Percentiles rank a stretch among this genome's conserved stretches.
phyloP scores from a whole-genome alignment of 2,888 invertebrate species.

The Pristionchus japonicus region DNA sequence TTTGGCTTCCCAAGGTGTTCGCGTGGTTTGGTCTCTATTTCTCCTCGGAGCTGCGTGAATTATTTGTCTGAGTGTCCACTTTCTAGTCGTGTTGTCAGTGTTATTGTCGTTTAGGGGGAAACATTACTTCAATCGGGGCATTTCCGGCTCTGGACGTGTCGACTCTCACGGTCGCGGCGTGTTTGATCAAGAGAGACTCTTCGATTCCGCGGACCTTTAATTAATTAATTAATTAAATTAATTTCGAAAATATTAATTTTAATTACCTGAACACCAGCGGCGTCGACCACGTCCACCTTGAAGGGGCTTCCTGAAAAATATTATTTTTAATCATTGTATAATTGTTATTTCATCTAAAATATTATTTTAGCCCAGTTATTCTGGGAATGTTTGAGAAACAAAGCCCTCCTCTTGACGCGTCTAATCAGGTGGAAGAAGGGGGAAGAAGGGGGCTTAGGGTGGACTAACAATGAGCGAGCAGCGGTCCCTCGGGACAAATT shows the following conservation, averaged over 20 bases:
- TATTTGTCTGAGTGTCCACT: too few relatives aligned
- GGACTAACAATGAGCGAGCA: neutral
- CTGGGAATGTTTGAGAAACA: slow-evolving; percentile 20
- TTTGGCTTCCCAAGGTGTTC: neutral
- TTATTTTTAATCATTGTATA: neutral
- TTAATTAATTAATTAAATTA: neutral
- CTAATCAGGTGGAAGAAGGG: slow-evolving; percentile 8
- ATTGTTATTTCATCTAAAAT: neutral
- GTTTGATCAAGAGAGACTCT: slow-evolving; percentile 1
- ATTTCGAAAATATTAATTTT: neutral
- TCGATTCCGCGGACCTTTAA: slow-evolving; percentile 32
- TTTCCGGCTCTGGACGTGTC: slow-evolving; percentile 2
- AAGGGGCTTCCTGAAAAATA: slow-evolving; percentile 58
- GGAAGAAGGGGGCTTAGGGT: neutral
- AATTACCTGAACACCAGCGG: slow-evolving; percentile 44
- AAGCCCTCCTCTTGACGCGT: neutral
- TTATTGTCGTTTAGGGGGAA: too few relatives aligned
- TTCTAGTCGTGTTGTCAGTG: too few relatives aligned
- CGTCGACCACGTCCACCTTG: slow-evolving; percentile 62
- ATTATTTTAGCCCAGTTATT: neutral
- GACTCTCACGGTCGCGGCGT: slow-evolving; percentile 5
- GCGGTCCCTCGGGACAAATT: neutral
- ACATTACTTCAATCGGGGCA: slow-evolving; percentile 25
- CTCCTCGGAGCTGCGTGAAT: neutral
- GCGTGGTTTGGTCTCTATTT: neutral